phyloP scores from a whole-genome alignment of 2,888 invertebrate species.

The Orthosia gothica region DNA sequence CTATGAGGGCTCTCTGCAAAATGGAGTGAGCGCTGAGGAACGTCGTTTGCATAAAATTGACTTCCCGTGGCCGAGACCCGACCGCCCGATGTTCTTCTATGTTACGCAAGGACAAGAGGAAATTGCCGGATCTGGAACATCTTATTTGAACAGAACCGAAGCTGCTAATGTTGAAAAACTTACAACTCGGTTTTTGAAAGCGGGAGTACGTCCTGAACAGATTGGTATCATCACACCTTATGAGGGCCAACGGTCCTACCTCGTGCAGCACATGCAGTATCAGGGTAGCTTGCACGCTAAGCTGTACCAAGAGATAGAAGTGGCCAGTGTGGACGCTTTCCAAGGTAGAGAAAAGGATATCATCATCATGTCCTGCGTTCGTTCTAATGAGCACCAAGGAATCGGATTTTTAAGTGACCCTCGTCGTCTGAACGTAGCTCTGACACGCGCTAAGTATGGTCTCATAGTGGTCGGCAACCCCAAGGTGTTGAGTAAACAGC shows the following conservation, averaged over 20 bases:
- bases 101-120: constrained; percentile 99
- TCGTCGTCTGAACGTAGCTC: constrained; percentile 98
- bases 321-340: constrained; percentile 99
- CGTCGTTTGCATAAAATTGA: constrained; percentile 97
- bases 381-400: constrained; percentile 99
- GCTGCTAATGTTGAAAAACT: constrained; percentile 99
- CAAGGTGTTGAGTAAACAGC: constrained; percentile 99
- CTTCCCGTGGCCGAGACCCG: constrained; percentile 99
- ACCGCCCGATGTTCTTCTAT: constrained; percentile 99
- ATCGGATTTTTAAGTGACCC: constrained; percentile 99
- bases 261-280: constrained; percentile 99
- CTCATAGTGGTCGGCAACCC: constrained; percentile 99
- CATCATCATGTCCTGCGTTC: constrained; percentile 99
- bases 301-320: constrained; percentile 99
- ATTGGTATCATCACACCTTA: constrained; percentile 99
- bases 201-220: constrained; percentile 99
- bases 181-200: constrained; percentile 98
- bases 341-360: constrained; percentile 99
- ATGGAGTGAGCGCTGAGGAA: constrained; percentile 99
- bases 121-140: constrained; percentile 99
- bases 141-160: constrained; percentile 99
- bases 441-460: constrained; percentile 99
- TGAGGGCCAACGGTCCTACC: constrained; percentile 99
- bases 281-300: constrained; percentile 99
- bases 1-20: constrained; percentile 99